Conservation (phyloP, 2,113 vertebrate genomes). For the Suricata suricatta region DNA sequence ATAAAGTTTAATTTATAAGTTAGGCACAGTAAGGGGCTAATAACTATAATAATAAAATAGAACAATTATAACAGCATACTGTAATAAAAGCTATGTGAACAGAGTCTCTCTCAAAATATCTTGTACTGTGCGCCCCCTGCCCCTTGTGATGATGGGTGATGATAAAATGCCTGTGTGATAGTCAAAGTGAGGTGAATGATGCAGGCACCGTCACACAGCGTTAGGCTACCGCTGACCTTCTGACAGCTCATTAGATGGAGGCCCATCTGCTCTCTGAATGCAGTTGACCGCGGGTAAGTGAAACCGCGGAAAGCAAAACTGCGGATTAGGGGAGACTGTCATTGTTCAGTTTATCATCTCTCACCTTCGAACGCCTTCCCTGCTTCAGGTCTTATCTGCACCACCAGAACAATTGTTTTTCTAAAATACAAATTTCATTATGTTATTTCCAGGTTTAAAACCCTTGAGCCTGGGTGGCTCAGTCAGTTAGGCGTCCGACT, state of each 20-base stretch:
- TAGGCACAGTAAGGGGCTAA: not conserved
- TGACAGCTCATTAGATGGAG: not conserved
- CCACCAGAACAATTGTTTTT: not conserved
- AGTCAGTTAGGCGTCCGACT: too few species aligned
- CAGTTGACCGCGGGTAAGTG: not conserved
- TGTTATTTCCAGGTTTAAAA: not conserved
- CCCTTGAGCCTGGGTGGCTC: too few species aligned
- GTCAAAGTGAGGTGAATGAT: not conserved
- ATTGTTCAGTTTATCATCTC: not conserved
- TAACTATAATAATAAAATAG: not conserved
- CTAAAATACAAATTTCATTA: not conserved
- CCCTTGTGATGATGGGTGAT: not conserved
- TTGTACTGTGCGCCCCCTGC: not conserved
- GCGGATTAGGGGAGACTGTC: not conserved
- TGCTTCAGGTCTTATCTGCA: not conserved
- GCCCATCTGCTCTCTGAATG: not conserved
- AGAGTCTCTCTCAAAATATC: not conserved
- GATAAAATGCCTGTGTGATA: not conserved
- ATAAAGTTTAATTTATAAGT: not conserved
- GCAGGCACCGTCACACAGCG: not conserved
- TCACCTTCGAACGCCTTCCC: not conserved
- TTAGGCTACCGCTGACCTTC: not conserved
- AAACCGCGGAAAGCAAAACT: not conserved
- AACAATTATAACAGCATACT: not conserved
- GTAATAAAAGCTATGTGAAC: not conserved